Conservation (phyloP, 2,113 vertebrate species). For the Lampris megalopsis region DNA sequence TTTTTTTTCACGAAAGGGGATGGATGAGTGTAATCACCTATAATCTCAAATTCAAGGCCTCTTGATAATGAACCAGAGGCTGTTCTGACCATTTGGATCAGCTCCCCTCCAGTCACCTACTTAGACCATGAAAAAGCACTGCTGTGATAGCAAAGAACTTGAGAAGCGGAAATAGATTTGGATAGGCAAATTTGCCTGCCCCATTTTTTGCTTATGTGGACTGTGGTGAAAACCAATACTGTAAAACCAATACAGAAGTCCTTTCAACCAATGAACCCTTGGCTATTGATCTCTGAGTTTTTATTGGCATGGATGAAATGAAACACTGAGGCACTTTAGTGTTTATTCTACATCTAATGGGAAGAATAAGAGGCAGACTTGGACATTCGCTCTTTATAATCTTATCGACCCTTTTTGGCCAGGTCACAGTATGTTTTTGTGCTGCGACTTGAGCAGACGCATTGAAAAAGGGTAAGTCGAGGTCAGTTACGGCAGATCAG, state of each 20-base stretch:
- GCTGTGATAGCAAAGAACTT: conserved; percentile 46
- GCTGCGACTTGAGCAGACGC: too few relatives aligned
- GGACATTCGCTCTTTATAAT: conserved; percentile 73
- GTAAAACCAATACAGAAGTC: conserved; percentile 42
- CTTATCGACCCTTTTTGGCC: conserved; percentile 53
- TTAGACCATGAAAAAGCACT: conserved; percentile 58
- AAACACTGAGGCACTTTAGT: conserved; percentile 72
- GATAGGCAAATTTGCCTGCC: conserved; percentile 24
- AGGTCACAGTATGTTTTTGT: too few relatives aligned
- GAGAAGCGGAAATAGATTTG: conserved; percentile 35
- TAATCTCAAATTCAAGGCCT: conserved; percentile 84
- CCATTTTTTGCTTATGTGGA: conserved; percentile 36
- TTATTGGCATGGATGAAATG: conserved; percentile 63
- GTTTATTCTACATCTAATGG: conserved; percentile 68
- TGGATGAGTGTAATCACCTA: conserved; percentile 81
- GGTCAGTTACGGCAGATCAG: too few relatives aligned
- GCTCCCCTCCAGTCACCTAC: conserved; percentile 60
- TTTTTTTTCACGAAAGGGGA: conserved; percentile 71
- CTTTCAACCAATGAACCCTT: conserved; percentile 57
- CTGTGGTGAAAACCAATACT: conserved; percentile 11
- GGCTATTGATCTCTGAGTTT: conserved; percentile 64
- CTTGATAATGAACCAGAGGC: conserved; percentile 77
- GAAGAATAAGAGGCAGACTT: conserved; percentile 58
- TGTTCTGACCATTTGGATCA: conserved; percentile 64
- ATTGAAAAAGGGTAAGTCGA: too few relatives aligned